A percentile compares a stretch with the other conserved stretches of the same genome.
Evolutionary conservation across 2,888 invertebrate species (phyloP).

Genomic region (Kryphioiulus occultus): DNA sequence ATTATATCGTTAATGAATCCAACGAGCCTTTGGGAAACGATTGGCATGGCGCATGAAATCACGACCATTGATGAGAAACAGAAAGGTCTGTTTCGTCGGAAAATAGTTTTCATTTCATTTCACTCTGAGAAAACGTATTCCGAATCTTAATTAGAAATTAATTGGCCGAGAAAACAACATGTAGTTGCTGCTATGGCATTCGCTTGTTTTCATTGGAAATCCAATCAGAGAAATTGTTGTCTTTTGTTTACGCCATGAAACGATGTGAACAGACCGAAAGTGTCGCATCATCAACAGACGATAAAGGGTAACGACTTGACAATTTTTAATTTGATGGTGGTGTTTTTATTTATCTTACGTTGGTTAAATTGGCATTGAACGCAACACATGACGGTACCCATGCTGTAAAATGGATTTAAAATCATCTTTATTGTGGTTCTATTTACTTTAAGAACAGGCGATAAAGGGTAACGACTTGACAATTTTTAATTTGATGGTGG

Average conservation of each 20-base stretch:
- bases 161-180: background rate
- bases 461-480: background rate
- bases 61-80: background rate
- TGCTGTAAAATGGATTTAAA: no score
- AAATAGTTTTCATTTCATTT: constrained; percentile 19
- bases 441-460: no score
- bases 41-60: background rate
- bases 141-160: constrained; percentile 33
- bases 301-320: background rate
- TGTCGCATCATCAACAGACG: background rate
- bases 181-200: background rate
- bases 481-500: no score
- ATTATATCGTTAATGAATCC: background rate
- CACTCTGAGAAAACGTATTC: background rate
- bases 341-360: no score
- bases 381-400: no score
- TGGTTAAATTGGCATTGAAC: no score
- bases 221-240: background rate
- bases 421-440: no score
- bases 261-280: background rate
- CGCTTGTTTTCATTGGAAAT: background rate
- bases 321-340: no score
- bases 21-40: background rate
- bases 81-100: background rate
- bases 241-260: background rate